A percentile compares a stretch with the other conserved stretches of the same genome.
Evolutionary conservation across 2,888 invertebrate genomes (phyloP).

Genomic region (Lepidonotus clava): DNA sequence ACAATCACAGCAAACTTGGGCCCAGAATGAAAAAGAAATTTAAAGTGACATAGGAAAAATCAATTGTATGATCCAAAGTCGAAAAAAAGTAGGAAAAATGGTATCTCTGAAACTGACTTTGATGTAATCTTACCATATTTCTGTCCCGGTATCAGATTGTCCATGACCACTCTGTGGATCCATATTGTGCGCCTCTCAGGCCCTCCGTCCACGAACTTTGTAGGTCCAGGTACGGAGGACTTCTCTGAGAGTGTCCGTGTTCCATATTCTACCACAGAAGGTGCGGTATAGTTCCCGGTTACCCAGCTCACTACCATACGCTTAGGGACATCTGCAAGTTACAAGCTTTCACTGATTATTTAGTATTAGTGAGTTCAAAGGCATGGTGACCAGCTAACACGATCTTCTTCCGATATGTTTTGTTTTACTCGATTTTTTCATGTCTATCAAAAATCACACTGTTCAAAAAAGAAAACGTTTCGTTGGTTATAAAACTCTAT

Average conservation of each 20-base stretch:
- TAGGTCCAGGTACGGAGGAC: constrained; percentile 59
- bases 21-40: too few species aligned
- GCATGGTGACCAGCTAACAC: too few species aligned
- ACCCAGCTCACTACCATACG: constrained; percentile 74
- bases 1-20: too few species aligned
- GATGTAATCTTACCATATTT: constrained; percentile 68
- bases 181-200: constrained; percentile 67
- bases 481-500: too few species aligned
- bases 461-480: too few species aligned
- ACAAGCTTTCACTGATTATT: neutral
- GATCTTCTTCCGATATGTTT: too few species aligned
- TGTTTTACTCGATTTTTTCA: too few species aligned
- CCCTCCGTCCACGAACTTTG: constrained; percentile 72
- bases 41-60: too few species aligned
- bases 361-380: too few species aligned
- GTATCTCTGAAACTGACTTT: neutral
- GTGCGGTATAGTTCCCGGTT: constrained; percentile 66
- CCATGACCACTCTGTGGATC: constrained; percentile 71
- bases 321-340: constrained; percentile 60
- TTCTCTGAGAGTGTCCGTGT: neutral
- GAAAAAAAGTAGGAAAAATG: too few species aligned
- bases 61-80: too few species aligned
- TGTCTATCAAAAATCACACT: too few species aligned
- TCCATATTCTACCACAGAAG: constrained; percentile 67
- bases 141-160: constrained; percentile 67